Evolutionary conservation across 2,113 vertebrate genomes (phyloP).

Genomic region (Hypocryptadius cinnamomeus): DNA sequence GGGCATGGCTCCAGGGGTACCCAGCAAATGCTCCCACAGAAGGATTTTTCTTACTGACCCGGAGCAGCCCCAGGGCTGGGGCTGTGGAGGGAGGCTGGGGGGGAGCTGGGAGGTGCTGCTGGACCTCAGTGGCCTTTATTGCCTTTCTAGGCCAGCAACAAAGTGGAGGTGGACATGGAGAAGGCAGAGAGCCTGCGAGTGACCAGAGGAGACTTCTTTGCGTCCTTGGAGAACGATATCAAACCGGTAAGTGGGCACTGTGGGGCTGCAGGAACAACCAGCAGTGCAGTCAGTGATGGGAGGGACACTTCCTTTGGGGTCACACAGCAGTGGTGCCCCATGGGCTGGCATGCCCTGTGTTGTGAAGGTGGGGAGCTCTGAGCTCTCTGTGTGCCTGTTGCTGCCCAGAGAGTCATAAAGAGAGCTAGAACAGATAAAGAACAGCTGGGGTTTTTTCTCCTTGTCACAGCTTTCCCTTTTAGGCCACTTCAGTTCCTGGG

Average conservation of each 20-base stretch:
- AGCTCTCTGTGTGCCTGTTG: not conserved
- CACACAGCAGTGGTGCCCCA: rapidly evolving
- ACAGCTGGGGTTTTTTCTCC: not conserved
- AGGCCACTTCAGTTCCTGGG: not conserved
- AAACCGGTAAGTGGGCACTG: conserved; percentile 83
- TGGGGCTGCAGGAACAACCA: not conserved
- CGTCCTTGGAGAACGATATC: conserved; percentile 91
- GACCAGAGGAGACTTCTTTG: conserved; percentile 84
- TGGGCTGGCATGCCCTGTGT: not conserved
- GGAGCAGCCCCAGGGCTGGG: not conserved
- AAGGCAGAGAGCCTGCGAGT: conserved; percentile 89
- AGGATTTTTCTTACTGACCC: rapidly evolving
- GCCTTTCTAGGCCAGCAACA: conserved; percentile 83
- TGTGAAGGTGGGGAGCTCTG: not conserved
- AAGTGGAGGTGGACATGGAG: conserved; percentile 94
- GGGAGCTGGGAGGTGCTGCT: not conserved
- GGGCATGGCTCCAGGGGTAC: not conserved
- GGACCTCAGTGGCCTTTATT: not conserved
- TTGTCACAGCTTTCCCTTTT: not conserved
- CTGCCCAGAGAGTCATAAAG: not conserved
- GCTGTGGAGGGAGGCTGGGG: not conserved
- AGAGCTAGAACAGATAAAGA: not conserved
- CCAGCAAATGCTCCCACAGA: not conserved
- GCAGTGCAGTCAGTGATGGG: rapidly evolving
- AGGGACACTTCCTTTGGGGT: not conserved